Conservation (phyloP, 2,797 vertebrate species). For the Halcyon smyrnensis region DNA sequence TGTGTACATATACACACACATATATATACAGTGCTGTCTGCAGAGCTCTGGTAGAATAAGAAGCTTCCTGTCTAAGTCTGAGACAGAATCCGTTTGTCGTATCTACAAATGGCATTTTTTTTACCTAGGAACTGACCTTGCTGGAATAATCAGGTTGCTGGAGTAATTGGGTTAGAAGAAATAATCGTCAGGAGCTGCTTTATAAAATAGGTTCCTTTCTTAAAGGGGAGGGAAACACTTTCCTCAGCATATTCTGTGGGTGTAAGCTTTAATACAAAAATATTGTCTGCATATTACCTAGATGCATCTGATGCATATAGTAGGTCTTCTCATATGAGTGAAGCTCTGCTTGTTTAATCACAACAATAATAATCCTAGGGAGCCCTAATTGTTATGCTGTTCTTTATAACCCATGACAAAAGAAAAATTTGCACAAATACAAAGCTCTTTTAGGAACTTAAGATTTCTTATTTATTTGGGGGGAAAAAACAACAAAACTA, state of each 20-base stretch:
- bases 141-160: neutral
- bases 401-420: neutral
- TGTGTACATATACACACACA: too few species aligned
- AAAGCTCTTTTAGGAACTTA: constrained; percentile 31
- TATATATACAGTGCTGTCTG: neutral
- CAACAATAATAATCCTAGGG: neutral
- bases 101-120: neutral
- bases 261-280: neutral
- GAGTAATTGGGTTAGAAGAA: neutral
- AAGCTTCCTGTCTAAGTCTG: neutral
- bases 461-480: constrained; percentile 57
- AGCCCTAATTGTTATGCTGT: neutral
- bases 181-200: neutral
- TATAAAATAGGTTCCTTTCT: neutral
- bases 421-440: neutral
- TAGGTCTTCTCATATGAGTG: neutral
- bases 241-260: neutral
- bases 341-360: neutral
- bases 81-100: neutral
- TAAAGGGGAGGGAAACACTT: neutral
- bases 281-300: neutral
- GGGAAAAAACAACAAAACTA: neutral
- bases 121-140: neutral
- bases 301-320: neutral
- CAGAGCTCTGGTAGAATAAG: neutral